Evolutionary conservation across 2,113 vertebrate species (phyloP).

Genomic region (Thunnus maccoyii): DNA sequence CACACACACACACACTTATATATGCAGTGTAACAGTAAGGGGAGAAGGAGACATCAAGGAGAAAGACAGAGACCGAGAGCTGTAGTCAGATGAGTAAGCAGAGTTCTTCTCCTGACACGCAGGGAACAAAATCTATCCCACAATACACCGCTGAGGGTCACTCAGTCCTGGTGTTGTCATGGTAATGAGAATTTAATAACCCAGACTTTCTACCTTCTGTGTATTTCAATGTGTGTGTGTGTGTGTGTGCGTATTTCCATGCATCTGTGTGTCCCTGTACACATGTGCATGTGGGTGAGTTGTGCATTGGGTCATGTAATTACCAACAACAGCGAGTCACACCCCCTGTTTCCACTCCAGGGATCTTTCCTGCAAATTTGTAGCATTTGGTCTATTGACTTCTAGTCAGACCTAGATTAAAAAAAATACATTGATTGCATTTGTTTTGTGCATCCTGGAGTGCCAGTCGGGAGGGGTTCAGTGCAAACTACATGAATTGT

Average conservation of each 20-base stretch:
- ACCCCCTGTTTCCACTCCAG: background rate
- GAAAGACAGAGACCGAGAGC: constrained; percentile 34
- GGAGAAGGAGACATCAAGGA: constrained; percentile 61
- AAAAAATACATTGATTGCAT: constrained; percentile 24
- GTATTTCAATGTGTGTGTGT: constrained; percentile 2
- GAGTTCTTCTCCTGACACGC: constrained; percentile 47
- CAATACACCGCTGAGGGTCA: constrained; percentile 54
- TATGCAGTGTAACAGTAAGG: constrained; percentile 48
- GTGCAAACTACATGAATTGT: background rate
- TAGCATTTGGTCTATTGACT: constrained; percentile 51
- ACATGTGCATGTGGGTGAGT: constrained; percentile 17
- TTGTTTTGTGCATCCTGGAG: constrained; percentile 16
- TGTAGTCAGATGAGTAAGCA: constrained; percentile 69
- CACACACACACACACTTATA: constrained; percentile 35
- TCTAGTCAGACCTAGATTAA: constrained; percentile 19
- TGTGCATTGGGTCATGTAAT: constrained; percentile 32
- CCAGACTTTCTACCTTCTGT: constrained; percentile 31
- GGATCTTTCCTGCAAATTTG: constrained; percentile 50
- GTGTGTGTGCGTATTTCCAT: constrained; percentile 2
- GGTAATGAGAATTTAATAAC: constrained; percentile 54
- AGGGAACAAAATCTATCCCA: constrained; percentile 49
- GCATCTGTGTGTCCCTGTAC: constrained; percentile 19
- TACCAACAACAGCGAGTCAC: background rate
- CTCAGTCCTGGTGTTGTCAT: constrained; percentile 57
- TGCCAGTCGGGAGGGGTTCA: background rate